phyloP scores from a whole-genome alignment of 2,797 vertebrate species.

The Hafferia zeledoni region DNA sequence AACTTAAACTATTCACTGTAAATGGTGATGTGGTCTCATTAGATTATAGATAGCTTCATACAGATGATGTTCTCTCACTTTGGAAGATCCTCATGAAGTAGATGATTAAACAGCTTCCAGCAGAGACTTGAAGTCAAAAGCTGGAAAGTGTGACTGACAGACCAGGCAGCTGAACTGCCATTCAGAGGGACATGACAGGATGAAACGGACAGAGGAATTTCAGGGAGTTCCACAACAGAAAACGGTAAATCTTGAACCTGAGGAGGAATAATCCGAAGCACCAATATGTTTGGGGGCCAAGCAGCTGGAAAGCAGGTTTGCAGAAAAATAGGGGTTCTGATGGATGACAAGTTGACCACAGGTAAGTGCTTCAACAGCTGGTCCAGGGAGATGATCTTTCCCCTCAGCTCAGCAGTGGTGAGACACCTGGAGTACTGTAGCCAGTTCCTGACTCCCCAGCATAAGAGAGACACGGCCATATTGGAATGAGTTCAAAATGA shows the following conservation, averaged over 20 bases:
- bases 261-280: not conserved
- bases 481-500: not conserved
- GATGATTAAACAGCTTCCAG: not conserved
- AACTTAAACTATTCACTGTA: not conserved
- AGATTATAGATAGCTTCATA: not conserved
- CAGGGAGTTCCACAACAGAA: not conserved
- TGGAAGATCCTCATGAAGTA: not conserved
- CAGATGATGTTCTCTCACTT: not conserved
- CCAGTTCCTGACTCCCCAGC: not conserved
- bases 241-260: not conserved
- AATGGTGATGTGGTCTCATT: not conserved
- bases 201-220: not conserved
- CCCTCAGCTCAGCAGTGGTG: not conserved
- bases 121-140: not conserved
- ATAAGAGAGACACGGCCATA: not conserved
- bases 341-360: not conserved
- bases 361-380: not conserved
- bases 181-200: not conserved
- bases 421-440: not conserved
- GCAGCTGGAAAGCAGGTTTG: not conserved
- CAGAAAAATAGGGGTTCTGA: not conserved
- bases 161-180: not conserved
- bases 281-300: fast-evolving
- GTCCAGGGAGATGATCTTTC: not conserved
- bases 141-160: not conserved